Evolutionary conservation across 1,140 invertebrate genomes (phyloP).

Genomic region (Drosophila tristis): DNA sequence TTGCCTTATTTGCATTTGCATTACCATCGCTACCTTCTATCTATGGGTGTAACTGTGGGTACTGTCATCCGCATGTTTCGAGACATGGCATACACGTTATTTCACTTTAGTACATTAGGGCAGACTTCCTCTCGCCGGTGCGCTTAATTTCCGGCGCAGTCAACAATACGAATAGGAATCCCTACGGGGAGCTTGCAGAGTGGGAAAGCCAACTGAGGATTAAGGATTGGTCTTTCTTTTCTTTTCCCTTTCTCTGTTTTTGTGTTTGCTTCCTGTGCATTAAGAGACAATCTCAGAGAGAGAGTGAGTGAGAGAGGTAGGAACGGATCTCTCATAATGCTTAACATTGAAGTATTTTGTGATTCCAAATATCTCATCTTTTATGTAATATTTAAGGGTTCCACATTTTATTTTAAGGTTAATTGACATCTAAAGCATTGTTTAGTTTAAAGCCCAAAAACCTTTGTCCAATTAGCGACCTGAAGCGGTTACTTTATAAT

Average conservation of each 20-base stretch:
- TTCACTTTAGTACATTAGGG: slow-evolving; percentile 72
- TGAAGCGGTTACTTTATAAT: slow-evolving; percentile 36
- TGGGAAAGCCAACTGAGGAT: slow-evolving; percentile 14
- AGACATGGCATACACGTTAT: slow-evolving; percentile 59
- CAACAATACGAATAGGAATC: slow-evolving; percentile 44
- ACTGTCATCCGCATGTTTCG: slow-evolving; percentile 40
- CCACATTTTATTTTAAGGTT: too few species aligned
- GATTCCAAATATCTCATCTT: too few species aligned
- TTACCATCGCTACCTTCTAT: not conserved
- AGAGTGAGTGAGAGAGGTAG: too few species aligned
- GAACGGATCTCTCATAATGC: too few species aligned
- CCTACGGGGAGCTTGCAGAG: slow-evolving; percentile 10
- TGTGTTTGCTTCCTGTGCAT: slow-evolving; percentile 18
- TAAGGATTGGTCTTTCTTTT: slow-evolving; percentile 30
- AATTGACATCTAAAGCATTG: too few species aligned
- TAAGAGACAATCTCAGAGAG: not conserved
- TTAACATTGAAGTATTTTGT: too few species aligned
- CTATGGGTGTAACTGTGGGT: slow-evolving; percentile 5
- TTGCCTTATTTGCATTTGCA: slow-evolving; percentile 27
- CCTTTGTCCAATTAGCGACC: slow-evolving; percentile 40
- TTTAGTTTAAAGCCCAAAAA: not conserved
- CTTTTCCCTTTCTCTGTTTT: not conserved
- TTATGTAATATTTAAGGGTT: too few species aligned
- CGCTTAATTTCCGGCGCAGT: slow-evolving; percentile 71
- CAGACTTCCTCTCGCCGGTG: slow-evolving; percentile 67